Base-by-base conservation (phyloP, 2,113 vertebrate genomes). In the Engraulis encrasicolus region DNA sequence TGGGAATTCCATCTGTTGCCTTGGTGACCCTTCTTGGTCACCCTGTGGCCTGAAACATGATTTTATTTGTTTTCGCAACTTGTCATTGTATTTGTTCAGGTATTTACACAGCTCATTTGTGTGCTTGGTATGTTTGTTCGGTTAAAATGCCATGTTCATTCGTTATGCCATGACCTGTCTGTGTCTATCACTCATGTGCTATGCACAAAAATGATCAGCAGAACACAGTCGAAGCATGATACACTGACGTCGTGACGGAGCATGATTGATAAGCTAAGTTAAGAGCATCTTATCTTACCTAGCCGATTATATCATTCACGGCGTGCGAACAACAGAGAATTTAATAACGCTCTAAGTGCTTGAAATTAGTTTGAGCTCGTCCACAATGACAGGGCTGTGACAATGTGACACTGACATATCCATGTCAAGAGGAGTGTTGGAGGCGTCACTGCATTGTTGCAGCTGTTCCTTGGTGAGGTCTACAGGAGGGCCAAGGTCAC, bases 401-500 rank as follows among this genome's bases (percentile, higher is more conserved):
- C n/a, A n/a, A n/a, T n/a, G n/a, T n/a, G n/a, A n/a, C n/a, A n/a
- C n/a, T 61, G 54, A 23, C 20, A 11, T 5, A 61, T 7, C 20
- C 54, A n/a, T n/a, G n/a, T 61, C 54, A n/a, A n/a, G 23, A 61
- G 54, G 54, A 61, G 11, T n/a, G 6, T 61, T 23, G 6, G 54
- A 1, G 23, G 54, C 54, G 11, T 19, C 20, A 61, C 20, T 19
- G 50, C 20, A 61, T n/a, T n/a, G 20, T 11, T 61, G 54, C 54
- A 61, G 54, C 54, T 61, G 54, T 61, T 61, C 54, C 54, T 61
- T 61, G 54, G 20, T 61, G n/a, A 61, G 54, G 20, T 61, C 54
- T 61, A 7, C 18, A 20, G 50, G 17, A 54, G 88, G 58, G 36
- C 88, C 88, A 91, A 92, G 91, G 91, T 93, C 89, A 91, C 79